Evolutionary conservation across 1,140 invertebrate species (phyloP), one percentile per base, ranked within the genome.

Genomic region (Littorina saxatilis): DNA sequence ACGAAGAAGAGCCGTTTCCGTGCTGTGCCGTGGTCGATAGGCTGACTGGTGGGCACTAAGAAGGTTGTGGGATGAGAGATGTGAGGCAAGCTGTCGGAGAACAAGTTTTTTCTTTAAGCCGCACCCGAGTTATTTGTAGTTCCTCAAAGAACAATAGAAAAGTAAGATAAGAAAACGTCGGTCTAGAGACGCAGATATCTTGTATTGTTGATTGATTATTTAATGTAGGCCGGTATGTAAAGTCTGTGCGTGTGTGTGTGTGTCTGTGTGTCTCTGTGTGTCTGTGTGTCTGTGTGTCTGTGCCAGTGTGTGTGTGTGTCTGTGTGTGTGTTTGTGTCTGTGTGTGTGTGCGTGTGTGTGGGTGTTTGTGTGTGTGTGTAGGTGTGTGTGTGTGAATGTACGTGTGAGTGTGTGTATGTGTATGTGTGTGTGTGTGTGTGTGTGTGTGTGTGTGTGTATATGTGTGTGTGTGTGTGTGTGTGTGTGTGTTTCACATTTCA

Each of bases 401-500:
- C 9, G 58, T 61, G n/a, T 23, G 58, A 13, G 23, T 5, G 9
- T 23, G 58, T 61, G 23, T n/a, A 23, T 61, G 58, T 61, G 58
- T 23, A 9, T n/a, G 58, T n/a, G 58, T 61, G 58, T 61, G 58
- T 23, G 7, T 23, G 58, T 61, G 58, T 61, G 58, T 61, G 58
- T 61, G 58, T 61, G 58, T 61, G 58, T 61, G 58, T 61, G 58
- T 61, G 58, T 61, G 58, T 61, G 58, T 61, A 23, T 61, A 23
- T 61, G 58, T 61, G 58, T 61, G 58, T 61, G 58, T 61, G 58
- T 61, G 58, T 61, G 58, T 61, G 58, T 61, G 58, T 61, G 58
- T 61, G 58, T 61, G 58, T 61, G 58, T 61, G 58, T 47, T 5
- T n/a, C n/a, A n/a, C n/a, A n/a, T n/a, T n/a, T n/a, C n/a, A n/a